Conservation (phyloP, 2,113 vertebrate species). For the Oenanthe oenanthe region DNA sequence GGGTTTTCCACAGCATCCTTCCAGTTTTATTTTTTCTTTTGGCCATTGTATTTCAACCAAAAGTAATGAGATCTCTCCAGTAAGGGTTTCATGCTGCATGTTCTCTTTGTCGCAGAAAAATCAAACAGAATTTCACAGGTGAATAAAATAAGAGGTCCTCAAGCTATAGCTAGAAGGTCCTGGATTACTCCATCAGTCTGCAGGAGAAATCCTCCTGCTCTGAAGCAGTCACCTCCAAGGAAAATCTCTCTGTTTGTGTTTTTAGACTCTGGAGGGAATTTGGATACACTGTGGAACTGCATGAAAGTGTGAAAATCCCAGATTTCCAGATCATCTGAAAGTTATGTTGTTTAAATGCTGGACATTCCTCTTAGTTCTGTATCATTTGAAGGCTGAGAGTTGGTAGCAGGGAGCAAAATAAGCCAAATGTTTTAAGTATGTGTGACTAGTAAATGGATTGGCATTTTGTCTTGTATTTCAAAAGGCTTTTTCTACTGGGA, state of each 20-base stretch:
- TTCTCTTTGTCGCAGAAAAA: not conserved
- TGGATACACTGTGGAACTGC: not conserved
- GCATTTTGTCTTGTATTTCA: conserved; percentile 55
- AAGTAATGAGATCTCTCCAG: not conserved
- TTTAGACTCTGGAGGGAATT: not conserved
- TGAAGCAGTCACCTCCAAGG: not conserved
- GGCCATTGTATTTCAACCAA: not conserved
- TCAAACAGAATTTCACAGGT: not conserved
- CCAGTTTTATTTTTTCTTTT: not conserved
- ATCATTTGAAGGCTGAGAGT: not conserved
- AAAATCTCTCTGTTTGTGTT: not conserved
- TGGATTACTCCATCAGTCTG: not conserved
- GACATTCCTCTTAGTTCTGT: not conserved
- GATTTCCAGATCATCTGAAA: not conserved
- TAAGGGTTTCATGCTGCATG: not conserved
- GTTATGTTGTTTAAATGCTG: not conserved
- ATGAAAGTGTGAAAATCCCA: not conserved
- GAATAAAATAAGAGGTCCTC: not conserved
- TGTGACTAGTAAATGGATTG: conserved; percentile 19
- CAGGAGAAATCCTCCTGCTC: not conserved
- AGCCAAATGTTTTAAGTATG: not conserved
- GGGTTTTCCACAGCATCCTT: not conserved
- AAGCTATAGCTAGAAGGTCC: not conserved
- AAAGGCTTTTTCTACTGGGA: conserved; percentile 52
- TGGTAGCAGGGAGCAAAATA: not conserved